Conservation (phyloP, 2,797 vertebrate genomes). For the Furcifer pardalis region DNA sequence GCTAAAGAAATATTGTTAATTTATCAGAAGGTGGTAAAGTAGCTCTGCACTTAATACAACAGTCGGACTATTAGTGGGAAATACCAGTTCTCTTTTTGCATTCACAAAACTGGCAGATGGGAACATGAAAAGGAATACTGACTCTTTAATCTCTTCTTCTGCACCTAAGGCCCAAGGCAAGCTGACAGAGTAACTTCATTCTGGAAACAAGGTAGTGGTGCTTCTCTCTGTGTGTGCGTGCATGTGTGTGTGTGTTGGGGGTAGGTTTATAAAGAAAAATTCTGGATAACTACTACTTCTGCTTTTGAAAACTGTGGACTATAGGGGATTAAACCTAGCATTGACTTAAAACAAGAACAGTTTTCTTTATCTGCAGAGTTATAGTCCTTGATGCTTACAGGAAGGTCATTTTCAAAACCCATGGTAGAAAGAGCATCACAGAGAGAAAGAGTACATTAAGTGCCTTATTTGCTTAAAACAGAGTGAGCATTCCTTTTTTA, state of each 20-base stretch:
- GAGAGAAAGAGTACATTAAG: constrained; percentile 67
- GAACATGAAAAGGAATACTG: constrained; percentile 94
- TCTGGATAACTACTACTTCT: constrained; percentile 80
- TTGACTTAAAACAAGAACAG: constrained; percentile 78
- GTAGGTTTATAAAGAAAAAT: constrained; percentile 57
- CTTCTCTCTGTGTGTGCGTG: constrained; percentile 4
- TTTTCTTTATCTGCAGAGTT: constrained; percentile 80
- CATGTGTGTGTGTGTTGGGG: constrained; percentile 23
- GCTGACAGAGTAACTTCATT: constrained; percentile 86
- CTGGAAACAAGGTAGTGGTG: constrained; percentile 74
- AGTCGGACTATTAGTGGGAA: constrained; percentile 72
- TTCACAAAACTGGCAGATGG: constrained; percentile 84
- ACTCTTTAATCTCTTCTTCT: constrained; percentile 91
- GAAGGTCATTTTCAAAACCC: constrained; percentile 81
- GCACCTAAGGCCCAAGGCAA: constrained; percentile 88
- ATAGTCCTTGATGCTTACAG: constrained; percentile 79
- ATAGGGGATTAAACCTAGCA: constrained; percentile 76
- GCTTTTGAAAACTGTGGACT: constrained; percentile 80
- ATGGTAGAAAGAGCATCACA: constrained; percentile 72
- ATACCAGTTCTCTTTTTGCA: constrained; percentile 77
- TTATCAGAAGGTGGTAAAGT: constrained; percentile 49
- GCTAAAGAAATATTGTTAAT: constrained; percentile 60
- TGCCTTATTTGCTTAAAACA: constrained; percentile 74
- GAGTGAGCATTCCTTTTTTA: constrained; percentile 72
- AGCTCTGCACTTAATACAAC: constrained; percentile 66